Evolutionary conservation across 2,888 invertebrate genomes (phyloP).

Genomic region (Hofmannophila pseudospretella): DNA sequence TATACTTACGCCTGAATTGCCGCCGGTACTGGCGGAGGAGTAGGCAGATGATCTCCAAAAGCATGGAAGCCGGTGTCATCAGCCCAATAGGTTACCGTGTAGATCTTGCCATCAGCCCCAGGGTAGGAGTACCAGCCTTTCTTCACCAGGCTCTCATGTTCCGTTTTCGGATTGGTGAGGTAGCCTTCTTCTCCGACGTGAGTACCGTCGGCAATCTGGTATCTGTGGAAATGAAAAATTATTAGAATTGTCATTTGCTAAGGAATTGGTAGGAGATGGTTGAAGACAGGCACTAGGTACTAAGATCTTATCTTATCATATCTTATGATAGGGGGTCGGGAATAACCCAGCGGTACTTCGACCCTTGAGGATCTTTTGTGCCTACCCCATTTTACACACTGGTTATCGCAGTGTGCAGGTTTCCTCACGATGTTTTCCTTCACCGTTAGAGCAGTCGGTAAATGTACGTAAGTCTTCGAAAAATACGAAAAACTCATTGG

Average conservation of each 20-base stretch:
- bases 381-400: too few relatives aligned
- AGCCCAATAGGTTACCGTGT: conserved; percentile 67
- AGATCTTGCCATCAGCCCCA: conserved; percentile 58
- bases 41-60: conserved; percentile 64
- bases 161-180: conserved; percentile 45
- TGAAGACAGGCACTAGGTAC: too few relatives aligned
- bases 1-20: conserved; percentile 62
- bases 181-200: conserved; percentile 67
- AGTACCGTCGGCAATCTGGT: conserved; percentile 64
- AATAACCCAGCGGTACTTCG: too few relatives aligned
- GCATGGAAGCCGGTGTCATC: conserved; percentile 69
- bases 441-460: too few relatives aligned
- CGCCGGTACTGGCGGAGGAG: conserved; percentile 54
- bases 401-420: too few relatives aligned
- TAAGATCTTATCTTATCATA: background rate
- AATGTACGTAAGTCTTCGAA: too few relatives aligned
- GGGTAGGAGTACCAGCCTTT: conserved; percentile 67
- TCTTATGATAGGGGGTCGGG: too few relatives aligned
- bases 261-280: too few relatives aligned
- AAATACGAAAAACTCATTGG: too few relatives aligned
- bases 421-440: too few relatives aligned
- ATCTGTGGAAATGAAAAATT: conserved; percentile 32
- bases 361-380: too few relatives aligned
- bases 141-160: conserved; percentile 62
- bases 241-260: too few relatives aligned